Evolutionary conservation across 2,888 invertebrate species (phyloP), one percentile per base, ranked within the genome.

Genomic region (Rhamphomyia laevipes): DNA sequence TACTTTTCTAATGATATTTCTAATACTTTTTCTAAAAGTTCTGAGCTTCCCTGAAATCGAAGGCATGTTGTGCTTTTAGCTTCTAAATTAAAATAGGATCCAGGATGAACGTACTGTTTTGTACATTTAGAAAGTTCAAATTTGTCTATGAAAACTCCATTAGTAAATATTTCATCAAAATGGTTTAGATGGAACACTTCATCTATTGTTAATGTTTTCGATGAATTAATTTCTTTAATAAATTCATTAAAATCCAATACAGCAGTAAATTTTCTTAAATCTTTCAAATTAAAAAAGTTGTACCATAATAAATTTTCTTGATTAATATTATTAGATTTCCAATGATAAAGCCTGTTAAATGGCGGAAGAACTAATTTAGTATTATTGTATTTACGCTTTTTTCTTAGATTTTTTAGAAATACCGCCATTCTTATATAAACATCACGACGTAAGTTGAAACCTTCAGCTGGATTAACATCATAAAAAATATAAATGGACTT

Each of bases 391-490:
- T 66, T 64, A 0, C 70, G 68, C 12, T 70, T 65, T 49, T 74
- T 74, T 50, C 78, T 74, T 47, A 92, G 73, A 51, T 81, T 77
- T 30, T 82, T 76, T 0, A 90, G 74, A 63, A 95, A 81, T 43
- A 87, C 83, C 2, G 95, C 93, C 60, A 94, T 77, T 57, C 97
- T 78, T 76, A 97, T 84, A 63, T 92, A 97, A 2, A 99, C 96
- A 74, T 99, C 97, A 33, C 97, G 77, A 15, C 95, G 77, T 53
- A 99, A 75, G 73, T 99, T 99, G 64, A 99, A 99, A 0, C 99
- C 99, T 74, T 99, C 97, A 0, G 88, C 84, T 3, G 84, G 84
- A 73, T 97, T 97, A 0, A 97, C 85, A 65, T 95, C 93, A 69
- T 95, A 99, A 45, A 97, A 75, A 48, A 97, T 70, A 61, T 84